Conservation (phyloP, 2,113 vertebrate genomes). For the Columba janthina region DNA sequence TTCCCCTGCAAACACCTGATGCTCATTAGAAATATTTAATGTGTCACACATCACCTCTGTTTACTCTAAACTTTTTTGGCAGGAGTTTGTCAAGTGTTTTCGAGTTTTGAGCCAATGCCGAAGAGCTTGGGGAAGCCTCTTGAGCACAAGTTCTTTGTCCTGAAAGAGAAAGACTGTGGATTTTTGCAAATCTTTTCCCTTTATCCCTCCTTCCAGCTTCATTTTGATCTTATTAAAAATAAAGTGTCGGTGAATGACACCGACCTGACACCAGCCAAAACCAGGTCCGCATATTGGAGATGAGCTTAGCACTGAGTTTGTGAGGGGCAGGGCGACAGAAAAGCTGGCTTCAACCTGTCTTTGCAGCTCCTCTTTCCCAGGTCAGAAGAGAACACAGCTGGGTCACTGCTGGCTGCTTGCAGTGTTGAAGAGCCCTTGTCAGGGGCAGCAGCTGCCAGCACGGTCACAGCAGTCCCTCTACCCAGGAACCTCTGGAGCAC, state of each 20-base stretch:
- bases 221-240: neutral
- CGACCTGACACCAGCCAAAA: neutral
- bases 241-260: neutral
- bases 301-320: neutral
- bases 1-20: constrained; percentile 53
- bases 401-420: neutral
- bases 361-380: neutral
- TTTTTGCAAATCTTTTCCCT: neutral
- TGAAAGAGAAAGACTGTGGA: neutral
- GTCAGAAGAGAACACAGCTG: neutral
- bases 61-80: neutral
- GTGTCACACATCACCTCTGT: neutral
- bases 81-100: neutral
- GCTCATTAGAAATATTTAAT: constrained; percentile 57
- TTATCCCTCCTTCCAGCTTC: neutral
- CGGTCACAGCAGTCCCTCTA: neutral
- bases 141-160: neutral
- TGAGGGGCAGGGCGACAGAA: neutral
- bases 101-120: neutral
- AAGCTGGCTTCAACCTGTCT: neutral
- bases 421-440: neutral
- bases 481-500: neutral
- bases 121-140: neutral
- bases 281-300: neutral
- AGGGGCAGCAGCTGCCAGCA: neutral